Evolutionary conservation across 2,888 invertebrate species (phyloP), one percentile per base, ranked within the genome.

Genomic region (Zonitis immaculata): DNA sequence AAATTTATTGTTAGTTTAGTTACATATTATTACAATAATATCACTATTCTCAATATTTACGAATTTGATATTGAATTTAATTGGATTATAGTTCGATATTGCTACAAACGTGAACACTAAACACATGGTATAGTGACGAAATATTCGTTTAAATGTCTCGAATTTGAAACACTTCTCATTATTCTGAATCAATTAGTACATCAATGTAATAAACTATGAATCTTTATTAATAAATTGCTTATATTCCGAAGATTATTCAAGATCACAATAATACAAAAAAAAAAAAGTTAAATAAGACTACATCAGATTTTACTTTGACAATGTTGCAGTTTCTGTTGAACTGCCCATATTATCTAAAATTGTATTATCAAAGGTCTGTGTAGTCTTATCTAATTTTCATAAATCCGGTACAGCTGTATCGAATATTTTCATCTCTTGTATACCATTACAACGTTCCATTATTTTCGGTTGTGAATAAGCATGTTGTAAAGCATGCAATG

Each of bases 401-500:
- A 75, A 76, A 63, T 75, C 76, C 59, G 74, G 74, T 1, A 73
- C 68, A 5, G 74, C 67, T 6, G 71, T 68, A 54, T 76, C 74
- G 45, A 75, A 65, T 48, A 72, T 64, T 44, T 66, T 67, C 71
- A 76, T 68, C 56, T 75, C 75, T 51, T 74, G 73, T 28, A 59
- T 47, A 7, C 75, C 75, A 55, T 75, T 75, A 60, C 75, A 75
- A 16, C 72, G 60, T 14, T 70, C 69, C 68, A 71, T 71, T 67
- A 71, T 71, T 18, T 64, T 58, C 7, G 70, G 61, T 14, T 65
- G 66, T 26, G 69, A 67, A 54, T 70, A 73, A 2, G 72, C 68
- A 32, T 71, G 58, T 47, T 74, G 74, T 4, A 75, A 65, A 26
- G 86, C 86, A 67, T 88, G 88, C 42, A 89, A 78, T 45, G 88